Evolutionary conservation across 2,888 invertebrate genomes (phyloP), one percentile per base, ranked within the genome.

Genomic region (Sussaba pulchella): DNA sequence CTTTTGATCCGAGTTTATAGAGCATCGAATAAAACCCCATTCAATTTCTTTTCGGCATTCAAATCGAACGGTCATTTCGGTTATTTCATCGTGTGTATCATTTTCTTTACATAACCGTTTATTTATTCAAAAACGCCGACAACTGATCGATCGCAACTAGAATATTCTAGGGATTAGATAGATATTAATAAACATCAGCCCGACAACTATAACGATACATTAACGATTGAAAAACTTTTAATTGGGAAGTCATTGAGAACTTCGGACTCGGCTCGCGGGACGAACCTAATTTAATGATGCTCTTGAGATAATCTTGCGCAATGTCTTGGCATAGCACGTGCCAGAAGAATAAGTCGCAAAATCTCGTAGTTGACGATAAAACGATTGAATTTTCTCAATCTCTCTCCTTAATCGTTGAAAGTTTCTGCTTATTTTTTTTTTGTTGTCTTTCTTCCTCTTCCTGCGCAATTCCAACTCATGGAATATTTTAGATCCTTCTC

Each of bases 21-120:
- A n/a, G 26, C 45, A 57, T 52, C 63, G 41, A 50, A 59, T 63
- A 39, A 59, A 31, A n/a, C n/a, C n/a, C 57, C 45, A 73, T 77
- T 77, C 43, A 64, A 77, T 77, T 64, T 73, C 77, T 72, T 69
- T 73, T 77, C 50, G 54, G 63, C 57, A 54, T 14, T 54, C 26
- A 54, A 26, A 54, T n/a, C 81, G 47, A 76, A 47, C 73, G 63
- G 64, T 69, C 64, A 54, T 19, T 52, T 36, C 14, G 54, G 54
- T 54, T 41, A 50, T 54, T 54, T 21, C 26, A 31, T 17, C 41
- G 19, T 57, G 31, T 31, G 43, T 39, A 70, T 77, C 64, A 73
- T 70, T 79, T 81, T 73, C 36, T 69, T 26, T 39, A 43, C 36
- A 57, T 39, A 14, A n/a, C 54, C 17, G 17, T 36, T 26, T 47